Conservation (phyloP, 1,140 invertebrate species). For the Drosophila willistoni region DNA sequence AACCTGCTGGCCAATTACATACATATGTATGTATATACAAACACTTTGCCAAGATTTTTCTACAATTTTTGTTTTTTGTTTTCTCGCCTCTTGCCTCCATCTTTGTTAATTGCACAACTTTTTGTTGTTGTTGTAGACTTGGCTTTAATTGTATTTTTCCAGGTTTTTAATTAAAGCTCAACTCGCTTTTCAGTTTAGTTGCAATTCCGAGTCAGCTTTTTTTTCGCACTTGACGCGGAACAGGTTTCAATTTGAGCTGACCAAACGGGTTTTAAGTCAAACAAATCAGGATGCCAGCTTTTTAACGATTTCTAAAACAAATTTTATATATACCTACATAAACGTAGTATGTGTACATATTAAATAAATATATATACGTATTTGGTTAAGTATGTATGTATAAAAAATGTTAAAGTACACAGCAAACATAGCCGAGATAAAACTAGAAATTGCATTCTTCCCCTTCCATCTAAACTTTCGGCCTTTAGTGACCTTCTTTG, state of each 20-base stretch:
- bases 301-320: constrained; percentile 61
- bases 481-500: constrained; percentile 1
- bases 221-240: constrained; percentile 72
- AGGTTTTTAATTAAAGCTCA: constrained; percentile 82
- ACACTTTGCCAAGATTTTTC: constrained; percentile 74
- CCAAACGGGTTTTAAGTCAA: constrained; percentile 63
- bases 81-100: constrained; percentile 32
- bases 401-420: not conserved
- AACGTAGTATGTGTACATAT: too few relatives aligned
- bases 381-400: not conserved
- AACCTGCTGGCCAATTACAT: constrained; percentile 58
- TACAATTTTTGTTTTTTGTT: constrained; percentile 55
- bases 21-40: constrained; percentile 14
- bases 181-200: constrained; percentile 80
- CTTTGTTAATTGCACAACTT: constrained; percentile 74
- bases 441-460: constrained; percentile 4
- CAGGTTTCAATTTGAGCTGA: constrained; percentile 68
- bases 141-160: constrained; percentile 76
- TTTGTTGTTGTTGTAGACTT: constrained; percentile 55
- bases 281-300: constrained; percentile 71
- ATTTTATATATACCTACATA: constrained; percentile 26
- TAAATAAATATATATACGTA: too few relatives aligned
- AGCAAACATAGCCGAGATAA: not conserved
- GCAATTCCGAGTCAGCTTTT: constrained; percentile 72
- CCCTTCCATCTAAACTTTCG: not conserved